Evolutionary conservation across 2,113 vertebrate species (phyloP).

Genomic region (Propithecus coquereli): DNA sequence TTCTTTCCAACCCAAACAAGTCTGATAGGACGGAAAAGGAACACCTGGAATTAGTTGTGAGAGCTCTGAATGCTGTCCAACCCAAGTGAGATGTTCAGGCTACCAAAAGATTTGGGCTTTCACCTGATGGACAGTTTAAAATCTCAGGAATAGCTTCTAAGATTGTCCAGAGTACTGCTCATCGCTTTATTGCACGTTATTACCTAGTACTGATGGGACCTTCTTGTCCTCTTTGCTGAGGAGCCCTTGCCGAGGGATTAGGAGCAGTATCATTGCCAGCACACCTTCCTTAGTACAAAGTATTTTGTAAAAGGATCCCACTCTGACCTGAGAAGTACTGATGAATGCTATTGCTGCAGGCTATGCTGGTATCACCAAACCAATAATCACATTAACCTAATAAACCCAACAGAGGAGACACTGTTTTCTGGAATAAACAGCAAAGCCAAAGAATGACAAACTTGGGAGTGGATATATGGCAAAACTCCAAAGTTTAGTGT

Average conservation of each 20-base stretch:
- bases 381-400: conserved; percentile 68
- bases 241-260: conserved; percentile 85
- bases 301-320: conserved; percentile 86
- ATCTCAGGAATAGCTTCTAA: conserved; percentile 93
- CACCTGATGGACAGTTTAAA: conserved; percentile 87
- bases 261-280: conserved; percentile 89
- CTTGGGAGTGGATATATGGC: conserved; percentile 91
- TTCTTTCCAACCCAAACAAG: conserved; percentile 89
- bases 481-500: conserved; percentile 90
- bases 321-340: conserved; percentile 83
- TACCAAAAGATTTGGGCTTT: conserved; percentile 86
- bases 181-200: conserved; percentile 90
- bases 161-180: conserved; percentile 87
- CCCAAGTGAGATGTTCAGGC: conserved; percentile 83
- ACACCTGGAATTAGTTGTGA: conserved; percentile 87
- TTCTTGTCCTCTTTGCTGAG: conserved; percentile 84
- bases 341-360: conserved; percentile 84
- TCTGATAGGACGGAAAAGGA: conserved; percentile 89
- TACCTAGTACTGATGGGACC: conserved; percentile 83
- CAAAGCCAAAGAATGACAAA: conserved; percentile 81
- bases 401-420: conserved; percentile 86
- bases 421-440: conserved; percentile 84
- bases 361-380: conserved; percentile 84
- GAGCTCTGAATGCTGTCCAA: conserved; percentile 81
- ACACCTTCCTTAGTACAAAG: conserved; percentile 87